Base-by-base conservation (phyloP, 2,797 vertebrate genomes). In the Dicrostonyx torquatus region DNA sequence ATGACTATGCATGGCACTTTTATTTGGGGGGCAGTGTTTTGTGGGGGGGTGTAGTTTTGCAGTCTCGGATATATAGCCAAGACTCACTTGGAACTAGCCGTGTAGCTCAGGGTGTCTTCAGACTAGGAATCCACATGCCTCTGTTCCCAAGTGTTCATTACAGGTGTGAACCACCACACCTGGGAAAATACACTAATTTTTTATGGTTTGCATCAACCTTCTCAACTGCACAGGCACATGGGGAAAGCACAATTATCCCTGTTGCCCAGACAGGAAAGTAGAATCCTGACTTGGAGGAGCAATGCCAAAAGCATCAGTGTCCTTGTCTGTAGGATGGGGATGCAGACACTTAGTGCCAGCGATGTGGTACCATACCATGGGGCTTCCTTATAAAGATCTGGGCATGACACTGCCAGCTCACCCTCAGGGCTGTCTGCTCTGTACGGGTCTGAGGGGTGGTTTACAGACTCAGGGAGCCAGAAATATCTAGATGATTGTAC, bases 391-490 rank as follows among this genome's bases (percentile, higher is more conserved):
- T 4, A 2, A 60, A n/a, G 55, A 37, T 20, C 1, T 4, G 72
- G 85, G 29, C 4, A 17, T n/a, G 62, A 10, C 18, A 0, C 31
- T n/a, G 29, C 83, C 82, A 48, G 55, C 83, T 90, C 66, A 48
- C 53, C 22, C 60, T 50, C 2, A 22, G 55, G 85, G 88, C 34
- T 79, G 72, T 66, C 43, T 82, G 90, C 68, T 82, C 75, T 73
- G 1, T 34, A 6, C 40, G 12, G 26, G 66, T 9, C n/a, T 29
- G 37, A 14, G 31, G 83, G 48, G 8, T 72, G 24, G 45, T 53
- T 72, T n/a, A 18, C 82, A 93, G 93, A 96, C 91, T 2, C 7
- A 91, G 34, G 45, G 43, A 91, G 95, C 76, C 72, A 66, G 88
- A 58, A 77, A 72, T 78, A 76, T 68, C 68, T 91, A 79, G 58